phyloP scores from a whole-genome alignment of 2,888 invertebrate species.

The Glyphotaelius pellucidus region DNA sequence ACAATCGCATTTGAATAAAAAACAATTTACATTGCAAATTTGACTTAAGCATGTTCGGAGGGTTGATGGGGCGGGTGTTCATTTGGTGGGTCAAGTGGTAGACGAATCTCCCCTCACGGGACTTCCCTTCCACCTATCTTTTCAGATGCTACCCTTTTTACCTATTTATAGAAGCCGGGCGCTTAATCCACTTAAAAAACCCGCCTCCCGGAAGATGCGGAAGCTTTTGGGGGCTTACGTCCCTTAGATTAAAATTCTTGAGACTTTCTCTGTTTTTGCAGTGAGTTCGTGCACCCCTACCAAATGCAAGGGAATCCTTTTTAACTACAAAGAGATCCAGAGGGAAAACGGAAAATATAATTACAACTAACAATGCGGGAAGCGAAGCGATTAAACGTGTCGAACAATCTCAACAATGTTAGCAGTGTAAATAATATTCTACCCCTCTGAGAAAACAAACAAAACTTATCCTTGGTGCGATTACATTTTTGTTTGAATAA shows the following conservation, averaged over 20 bases:
- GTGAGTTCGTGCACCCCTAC: neutral
- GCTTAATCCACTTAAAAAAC: slow-evolving; percentile 80
- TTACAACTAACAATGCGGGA: slow-evolving; percentile 20
- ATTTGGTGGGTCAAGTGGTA: slow-evolving; percentile 52
- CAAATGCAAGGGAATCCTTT: slow-evolving; percentile 32
- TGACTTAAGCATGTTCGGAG: slow-evolving; percentile 59
- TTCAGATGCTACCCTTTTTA: slow-evolving; percentile 40
- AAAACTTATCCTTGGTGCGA: neutral
- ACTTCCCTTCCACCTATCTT: slow-evolving; percentile 29
- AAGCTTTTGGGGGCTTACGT: slow-evolving; percentile 47
- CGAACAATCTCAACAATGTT: slow-evolving; percentile 26
- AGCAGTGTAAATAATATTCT: neutral
- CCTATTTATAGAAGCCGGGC: slow-evolving; percentile 62
- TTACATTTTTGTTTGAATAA: slow-evolving; percentile 5
- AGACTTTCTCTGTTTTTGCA: slow-evolving; percentile 6
- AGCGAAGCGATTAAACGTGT: slow-evolving; percentile 9
- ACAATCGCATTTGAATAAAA: slow-evolving; percentile 66
- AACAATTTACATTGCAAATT: slow-evolving; percentile 67
- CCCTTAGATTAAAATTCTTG: slow-evolving; percentile 24
- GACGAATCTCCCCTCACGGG: slow-evolving; percentile 37
- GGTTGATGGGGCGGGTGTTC: slow-evolving; percentile 54
- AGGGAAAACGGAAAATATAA: slow-evolving; percentile 24
- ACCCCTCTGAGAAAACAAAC: neutral
- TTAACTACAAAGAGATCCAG: slow-evolving; percentile 4
- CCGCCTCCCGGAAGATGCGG: slow-evolving; percentile 57